Percentiles rank a stretch among this genome's conserved stretches.
These are phyloP conservation scores for Hermetia illucens DNA, from an alignment of 1,140 invertebrate genomes.

Conservation along the genomic window DNA sequence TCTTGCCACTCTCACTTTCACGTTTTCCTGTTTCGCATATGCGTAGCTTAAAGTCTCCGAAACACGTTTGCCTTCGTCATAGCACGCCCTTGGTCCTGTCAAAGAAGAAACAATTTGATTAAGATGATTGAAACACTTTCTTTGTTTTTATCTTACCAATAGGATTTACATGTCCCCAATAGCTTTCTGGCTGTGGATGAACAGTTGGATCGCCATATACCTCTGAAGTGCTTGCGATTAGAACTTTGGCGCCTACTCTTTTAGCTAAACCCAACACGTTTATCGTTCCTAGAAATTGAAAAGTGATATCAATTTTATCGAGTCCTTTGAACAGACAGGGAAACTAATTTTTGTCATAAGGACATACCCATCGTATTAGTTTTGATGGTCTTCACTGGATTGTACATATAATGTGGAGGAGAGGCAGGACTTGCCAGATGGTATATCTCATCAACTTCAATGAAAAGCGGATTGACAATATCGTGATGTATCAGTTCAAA, in stretches of 20 bases:
- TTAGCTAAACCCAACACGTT: constrained; percentile 95
- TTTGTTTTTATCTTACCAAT: no score
- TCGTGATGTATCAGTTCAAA: constrained; percentile 99
- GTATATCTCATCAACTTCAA: constrained; percentile 98
- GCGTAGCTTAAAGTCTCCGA: constrained; percentile 95
- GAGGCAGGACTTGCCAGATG: constrained; percentile 97
- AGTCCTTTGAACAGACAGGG: background rate
- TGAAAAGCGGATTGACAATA: constrained; percentile 93
- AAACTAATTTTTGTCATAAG: background rate
- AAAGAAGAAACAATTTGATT: background rate
- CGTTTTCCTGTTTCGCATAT: constrained; percentile 91
- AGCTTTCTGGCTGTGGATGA: constrained; percentile 88
- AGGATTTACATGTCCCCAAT: constrained; percentile 99
- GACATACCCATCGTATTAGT: constrained; percentile 83
- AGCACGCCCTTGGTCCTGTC: constrained; percentile 82
- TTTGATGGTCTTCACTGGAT: constrained; percentile 99
- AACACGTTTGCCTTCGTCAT: constrained; percentile 97
- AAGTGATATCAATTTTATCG: background rate
- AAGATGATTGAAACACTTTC: background rate
- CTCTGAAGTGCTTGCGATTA: constrained; percentile 97
- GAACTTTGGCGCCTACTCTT: constrained; percentile 80
- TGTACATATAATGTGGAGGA: constrained; percentile 99
- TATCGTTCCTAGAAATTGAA: constrained; percentile 53
- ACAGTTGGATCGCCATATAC: constrained; percentile 97
- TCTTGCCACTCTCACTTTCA: constrained; percentile 86